Percentiles rank a stretch among this genome's conserved stretches.
Conservation (phyloP, 1,140 invertebrate species). For the Macrosteles quadrilineatus region DNA sequence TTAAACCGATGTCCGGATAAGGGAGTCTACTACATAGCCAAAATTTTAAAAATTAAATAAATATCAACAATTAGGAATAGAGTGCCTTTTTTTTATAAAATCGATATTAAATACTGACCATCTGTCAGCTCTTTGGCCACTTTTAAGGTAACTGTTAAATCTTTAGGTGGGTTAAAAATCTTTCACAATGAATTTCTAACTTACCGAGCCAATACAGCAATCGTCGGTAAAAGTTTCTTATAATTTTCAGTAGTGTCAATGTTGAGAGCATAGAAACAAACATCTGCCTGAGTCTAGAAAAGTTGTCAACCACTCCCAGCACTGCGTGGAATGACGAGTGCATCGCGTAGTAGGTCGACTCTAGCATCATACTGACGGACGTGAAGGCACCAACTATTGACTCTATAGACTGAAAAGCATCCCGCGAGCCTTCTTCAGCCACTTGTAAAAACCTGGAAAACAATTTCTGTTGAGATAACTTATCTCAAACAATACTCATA, state of each 20-base stretch:
- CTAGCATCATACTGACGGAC: constrained; percentile 94
- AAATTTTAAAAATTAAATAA: too few relatives aligned
- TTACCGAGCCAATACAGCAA: constrained; percentile 67
- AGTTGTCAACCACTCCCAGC: constrained; percentile 92
- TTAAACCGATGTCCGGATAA: too few relatives aligned
- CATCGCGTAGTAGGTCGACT: constrained; percentile 93
- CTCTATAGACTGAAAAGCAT: constrained; percentile 93
- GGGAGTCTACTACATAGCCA: too few relatives aligned
- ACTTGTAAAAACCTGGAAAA: constrained; percentile 74
- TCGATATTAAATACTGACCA: background rate
- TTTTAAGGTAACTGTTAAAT: too few relatives aligned
- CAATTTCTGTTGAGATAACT: too few relatives aligned
- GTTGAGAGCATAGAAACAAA: constrained; percentile 83
- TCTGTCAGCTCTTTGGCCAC: too few relatives aligned
- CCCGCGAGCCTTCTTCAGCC: constrained; percentile 87
- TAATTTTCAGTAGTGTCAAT: constrained; percentile 74
- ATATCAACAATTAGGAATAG: background rate
- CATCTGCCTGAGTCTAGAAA: constrained; percentile 77
- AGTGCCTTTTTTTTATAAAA: background rate
- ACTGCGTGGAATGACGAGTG: constrained; percentile 94
- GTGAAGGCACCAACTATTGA: constrained; percentile 87
- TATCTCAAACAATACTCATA: too few relatives aligned
- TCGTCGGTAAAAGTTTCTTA: constrained; percentile 80
- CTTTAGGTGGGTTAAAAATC: too few relatives aligned
- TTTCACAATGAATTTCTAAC: constrained; percentile 48